phyloP scores from a whole-genome alignment of 2,113 vertebrate species.

The Nothoprocta pentlandii region DNA sequence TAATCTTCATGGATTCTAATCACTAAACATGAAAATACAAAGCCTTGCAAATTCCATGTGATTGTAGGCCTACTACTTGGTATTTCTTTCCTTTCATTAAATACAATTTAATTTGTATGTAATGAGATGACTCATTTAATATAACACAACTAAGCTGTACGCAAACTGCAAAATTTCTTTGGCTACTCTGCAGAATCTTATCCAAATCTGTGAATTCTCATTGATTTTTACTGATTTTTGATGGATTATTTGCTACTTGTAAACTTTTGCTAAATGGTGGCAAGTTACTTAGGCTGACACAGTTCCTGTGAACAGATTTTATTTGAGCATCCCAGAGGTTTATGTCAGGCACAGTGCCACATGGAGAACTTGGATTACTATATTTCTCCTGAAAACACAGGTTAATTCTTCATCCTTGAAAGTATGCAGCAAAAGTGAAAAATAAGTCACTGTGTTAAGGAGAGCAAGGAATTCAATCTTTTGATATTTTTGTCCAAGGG shows the following conservation, averaged over 20 bases:
- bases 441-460: neutral
- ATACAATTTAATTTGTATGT: neutral
- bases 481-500: neutral
- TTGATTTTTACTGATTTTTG: neutral
- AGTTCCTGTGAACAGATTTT: neutral
- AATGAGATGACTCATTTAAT: conserved; percentile 5
- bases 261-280: neutral
- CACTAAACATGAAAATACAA: neutral
- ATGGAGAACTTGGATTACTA: neutral
- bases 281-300: neutral
- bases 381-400: neutral
- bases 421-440: neutral
- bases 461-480: neutral
- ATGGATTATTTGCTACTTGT: neutral
- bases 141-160: neutral
- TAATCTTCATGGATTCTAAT: neutral
- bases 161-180: neutral
- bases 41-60: neutral
- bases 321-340: neutral
- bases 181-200: accelerated
- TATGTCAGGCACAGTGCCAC: neutral
- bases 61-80: neutral
- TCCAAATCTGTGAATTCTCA: neutral
- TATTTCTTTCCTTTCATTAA: neutral
- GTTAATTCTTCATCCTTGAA: neutral